Percentiles rank a stretch among this genome's conserved stretches.
phyloP scores from a whole-genome alignment of 2,797 vertebrate genomes.

The Synanceia verrucosa region DNA sequence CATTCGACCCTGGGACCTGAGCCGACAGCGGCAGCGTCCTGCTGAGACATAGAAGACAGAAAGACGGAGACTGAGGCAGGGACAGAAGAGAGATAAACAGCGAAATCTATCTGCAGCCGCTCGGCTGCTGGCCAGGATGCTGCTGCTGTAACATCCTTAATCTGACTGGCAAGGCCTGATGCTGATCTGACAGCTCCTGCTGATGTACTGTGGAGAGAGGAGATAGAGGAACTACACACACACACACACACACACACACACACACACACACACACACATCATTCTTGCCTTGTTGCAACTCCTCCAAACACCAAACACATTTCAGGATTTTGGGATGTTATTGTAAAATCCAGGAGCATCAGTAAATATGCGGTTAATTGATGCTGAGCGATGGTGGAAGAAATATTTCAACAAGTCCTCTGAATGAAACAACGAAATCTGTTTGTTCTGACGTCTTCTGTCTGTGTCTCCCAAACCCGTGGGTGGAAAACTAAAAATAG shows the following conservation, averaged over 20 bases:
- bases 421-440: neutral
- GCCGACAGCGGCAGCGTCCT: constrained; percentile 30
- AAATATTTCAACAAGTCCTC: neutral
- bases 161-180: constrained; percentile 78
- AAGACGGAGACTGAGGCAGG: constrained; percentile 34
- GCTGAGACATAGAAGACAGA: constrained; percentile 52
- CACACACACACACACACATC: neutral
- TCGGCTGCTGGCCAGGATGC: constrained; percentile 72
- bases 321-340: neutral
- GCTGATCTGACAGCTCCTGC: constrained; percentile 75
- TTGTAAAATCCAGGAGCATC: neutral
- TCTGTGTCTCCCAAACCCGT: neutral
- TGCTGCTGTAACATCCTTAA: constrained; percentile 77
- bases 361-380: neutral
- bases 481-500: neutral
- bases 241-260: constrained; percentile 15
- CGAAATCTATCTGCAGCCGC: constrained; percentile 74
- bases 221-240: constrained; percentile 51
- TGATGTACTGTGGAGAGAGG: constrained; percentile 70
- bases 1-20: constrained; percentile 42
- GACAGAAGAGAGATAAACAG: constrained; percentile 57
- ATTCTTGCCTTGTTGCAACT: constrained; percentile 8
- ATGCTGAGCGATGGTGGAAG: neutral
- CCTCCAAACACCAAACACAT: neutral
- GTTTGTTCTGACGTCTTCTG: neutral